phyloP scores from a whole-genome alignment of 1,140 invertebrate genomes.

The Drosophila kepulauana region DNA sequence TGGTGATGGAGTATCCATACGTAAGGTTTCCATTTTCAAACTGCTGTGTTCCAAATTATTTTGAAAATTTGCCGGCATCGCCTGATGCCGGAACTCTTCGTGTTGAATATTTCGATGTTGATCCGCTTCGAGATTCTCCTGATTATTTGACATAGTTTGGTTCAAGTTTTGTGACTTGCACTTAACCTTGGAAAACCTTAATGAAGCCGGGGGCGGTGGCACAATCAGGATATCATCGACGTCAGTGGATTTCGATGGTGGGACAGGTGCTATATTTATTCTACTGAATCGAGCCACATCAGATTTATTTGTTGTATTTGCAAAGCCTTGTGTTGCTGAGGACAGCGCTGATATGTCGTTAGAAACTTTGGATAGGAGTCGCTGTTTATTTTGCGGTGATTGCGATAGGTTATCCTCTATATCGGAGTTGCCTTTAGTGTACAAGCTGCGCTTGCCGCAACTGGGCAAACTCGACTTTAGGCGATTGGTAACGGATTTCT shows the following conservation, averaged over 20 bases:
- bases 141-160: not conserved
- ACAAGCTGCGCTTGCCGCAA: slow-evolving; percentile 54
- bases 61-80: not conserved
- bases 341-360: not conserved
- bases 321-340: not conserved
- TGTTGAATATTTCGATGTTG: no score
- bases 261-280: slow-evolving; percentile 28
- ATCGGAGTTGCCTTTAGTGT: slow-evolving; percentile 64
- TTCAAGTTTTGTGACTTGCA: not conserved
- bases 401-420: slow-evolving; percentile 23
- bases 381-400: slow-evolving; percentile 24
- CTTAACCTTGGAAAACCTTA: slow-evolving; percentile 42
- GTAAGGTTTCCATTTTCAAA: slow-evolving; percentile 38
- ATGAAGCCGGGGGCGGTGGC: slow-evolving; percentile 49
- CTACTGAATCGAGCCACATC: not conserved
- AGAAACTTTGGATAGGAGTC: not conserved
- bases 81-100: no score
- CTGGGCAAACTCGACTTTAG: not conserved
- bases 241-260: not conserved
- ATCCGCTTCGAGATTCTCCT: not conserved
- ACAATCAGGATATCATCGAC: slow-evolving; percentile 39
- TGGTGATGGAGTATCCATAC: slow-evolving; percentile 26
- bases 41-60: not conserved
- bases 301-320: not conserved
- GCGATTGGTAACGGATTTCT: slow-evolving; percentile 35